These are phyloP conservation scores for Callochromis pleurospilus DNA, from an alignment of 2,113 vertebrate species.

Conservation along the genomic window DNA sequence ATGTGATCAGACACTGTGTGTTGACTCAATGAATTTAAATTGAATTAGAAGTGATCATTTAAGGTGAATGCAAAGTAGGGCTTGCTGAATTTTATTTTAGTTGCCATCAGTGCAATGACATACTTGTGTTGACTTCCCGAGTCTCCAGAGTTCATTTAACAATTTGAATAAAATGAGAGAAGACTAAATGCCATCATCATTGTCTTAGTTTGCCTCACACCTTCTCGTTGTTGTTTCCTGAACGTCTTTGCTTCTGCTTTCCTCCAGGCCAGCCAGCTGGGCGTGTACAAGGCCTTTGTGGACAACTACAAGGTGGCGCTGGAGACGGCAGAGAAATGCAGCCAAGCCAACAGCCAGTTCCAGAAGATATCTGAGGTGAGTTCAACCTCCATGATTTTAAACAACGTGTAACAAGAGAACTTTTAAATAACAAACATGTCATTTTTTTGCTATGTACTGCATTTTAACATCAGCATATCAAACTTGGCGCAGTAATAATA, in stretches of 20 bases:
- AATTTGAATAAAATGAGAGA: background rate
- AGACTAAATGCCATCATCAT: background rate
- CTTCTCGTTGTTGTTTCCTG: background rate
- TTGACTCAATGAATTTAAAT: background rate
- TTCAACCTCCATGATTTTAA: background rate
- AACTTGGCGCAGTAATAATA: background rate
- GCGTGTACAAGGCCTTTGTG: slow-evolving; percentile 96
- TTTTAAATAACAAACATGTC: background rate
- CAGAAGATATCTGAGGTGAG: slow-evolving; percentile 96
- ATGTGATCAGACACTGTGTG: background rate
- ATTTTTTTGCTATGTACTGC: background rate
- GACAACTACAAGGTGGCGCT: slow-evolving; percentile 97
- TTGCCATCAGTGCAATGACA: background rate
- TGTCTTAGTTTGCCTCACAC: background rate
- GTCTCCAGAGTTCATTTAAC: background rate
- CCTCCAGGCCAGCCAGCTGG: slow-evolving; percentile 89
- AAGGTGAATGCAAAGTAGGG: background rate
- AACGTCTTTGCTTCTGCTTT: background rate
- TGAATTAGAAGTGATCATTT: background rate
- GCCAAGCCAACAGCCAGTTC: slow-evolving; percentile 91
- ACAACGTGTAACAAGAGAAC: background rate
- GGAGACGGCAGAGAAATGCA: slow-evolving; percentile 93
- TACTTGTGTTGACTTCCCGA: background rate
- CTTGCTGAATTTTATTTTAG: background rate
- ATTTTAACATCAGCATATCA: background rate